These are phyloP conservation scores for Bolinopsis microptera DNA, from an alignment of 37 sponge, comb jelly and placozoan genomes.

Conservation along the genomic window DNA sequence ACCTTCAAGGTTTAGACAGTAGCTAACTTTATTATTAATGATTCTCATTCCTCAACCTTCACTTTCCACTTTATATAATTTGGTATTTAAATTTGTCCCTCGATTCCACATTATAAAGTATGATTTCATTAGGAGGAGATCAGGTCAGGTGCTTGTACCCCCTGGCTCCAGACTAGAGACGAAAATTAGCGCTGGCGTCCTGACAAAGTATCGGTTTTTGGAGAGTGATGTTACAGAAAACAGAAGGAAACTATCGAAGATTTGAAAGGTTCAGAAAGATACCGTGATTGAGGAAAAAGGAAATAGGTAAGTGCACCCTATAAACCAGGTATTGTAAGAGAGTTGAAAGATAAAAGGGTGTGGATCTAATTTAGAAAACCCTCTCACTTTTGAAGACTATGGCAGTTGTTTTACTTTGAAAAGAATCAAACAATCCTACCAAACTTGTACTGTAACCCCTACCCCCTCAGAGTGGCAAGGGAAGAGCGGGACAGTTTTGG, in stretches of 20 bases:
- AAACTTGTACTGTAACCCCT: no score
- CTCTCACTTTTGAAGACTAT: no score
- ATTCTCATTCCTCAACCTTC: neutral
- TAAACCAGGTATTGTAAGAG: no score
- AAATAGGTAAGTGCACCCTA: no score
- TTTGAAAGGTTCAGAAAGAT: neutral
- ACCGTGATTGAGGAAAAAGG: neutral
- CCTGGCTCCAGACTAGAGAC: neutral
- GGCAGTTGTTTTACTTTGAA: no score
- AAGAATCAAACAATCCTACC: no score
- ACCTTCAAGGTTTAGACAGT: neutral
- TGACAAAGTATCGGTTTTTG: neutral
- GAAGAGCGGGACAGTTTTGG: slow-evolving; percentile 16
- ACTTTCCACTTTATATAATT: neutral
- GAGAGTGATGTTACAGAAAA: slow-evolving; percentile 23
- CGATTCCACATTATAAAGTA: no score
- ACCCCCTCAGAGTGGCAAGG: neutral
- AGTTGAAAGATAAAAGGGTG: no score
- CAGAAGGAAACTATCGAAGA: slow-evolving; percentile 23
- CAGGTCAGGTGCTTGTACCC: neutral
- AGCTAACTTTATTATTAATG: no score
- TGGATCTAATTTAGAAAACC: no score
- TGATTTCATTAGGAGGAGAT: slow-evolving; percentile 33
- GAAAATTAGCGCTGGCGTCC: slow-evolving; percentile 13
- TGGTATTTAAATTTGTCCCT: no score